Base-by-base conservation (phyloP, 1,140 invertebrate species). In the Drosophila funebris region DNA sequence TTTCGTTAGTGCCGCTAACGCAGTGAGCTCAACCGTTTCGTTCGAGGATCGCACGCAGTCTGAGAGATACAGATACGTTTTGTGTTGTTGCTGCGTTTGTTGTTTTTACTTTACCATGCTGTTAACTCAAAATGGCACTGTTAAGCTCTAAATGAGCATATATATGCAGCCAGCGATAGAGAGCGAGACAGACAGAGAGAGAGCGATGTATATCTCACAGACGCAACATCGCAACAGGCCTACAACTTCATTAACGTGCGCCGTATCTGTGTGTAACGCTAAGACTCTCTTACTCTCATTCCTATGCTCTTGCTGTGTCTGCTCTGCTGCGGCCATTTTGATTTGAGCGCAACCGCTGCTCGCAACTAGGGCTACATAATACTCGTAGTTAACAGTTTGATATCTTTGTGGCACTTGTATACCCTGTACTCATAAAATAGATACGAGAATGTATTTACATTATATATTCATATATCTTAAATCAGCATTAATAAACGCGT, bases 11-110 rank as follows among this genome's bases (percentile, higher is more conserved):
- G 66, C 60, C 78, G 73, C 71, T 68, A 48, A 66, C 68, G 66
- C 64, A 69, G 52, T 68, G 20, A 73, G 74, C 70, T 88, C 82
- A 87, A 87, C 82, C 82, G 83, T 88, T 88, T 82, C 75, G 83
- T 87, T 87, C 52, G 83, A 88, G 74, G 82, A 85, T 85, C 81
- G 81, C 81, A 78, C 74, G 83, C 78, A 78, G 69, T 85, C 74
- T 85, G 81, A 82, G 82, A 88, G 83, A 87, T 87, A 72, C 69
- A 72, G 69, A 72, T 36, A 72, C 36, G 50, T 43, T 44, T 50
- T 24, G 61, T 66, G 27, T 50, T 60, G 18, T 44, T 33, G 61
- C 50, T 24, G 16, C 41, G 33, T 13, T n/a, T n/a, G 56, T 61
- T 43, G 61, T 71, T 37, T 57, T 56, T 71, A 36, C 27, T 24